Conservation (phyloP, 2,797 vertebrate species). For the Leptatherina wallacei region DNA sequence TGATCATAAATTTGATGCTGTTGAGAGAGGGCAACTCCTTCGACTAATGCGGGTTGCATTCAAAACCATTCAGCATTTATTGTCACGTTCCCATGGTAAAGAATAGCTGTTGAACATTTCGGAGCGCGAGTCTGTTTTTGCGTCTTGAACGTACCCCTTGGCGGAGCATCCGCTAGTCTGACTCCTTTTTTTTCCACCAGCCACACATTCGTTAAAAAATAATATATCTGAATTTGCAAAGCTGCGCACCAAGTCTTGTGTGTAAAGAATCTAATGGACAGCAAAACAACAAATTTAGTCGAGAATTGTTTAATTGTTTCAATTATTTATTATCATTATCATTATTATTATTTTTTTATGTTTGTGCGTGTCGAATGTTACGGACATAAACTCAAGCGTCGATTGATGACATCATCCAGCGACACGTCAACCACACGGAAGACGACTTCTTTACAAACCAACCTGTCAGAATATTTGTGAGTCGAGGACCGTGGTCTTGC, state of each 20-base stretch:
- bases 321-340: neutral
- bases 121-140: constrained; percentile 23
- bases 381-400: neutral
- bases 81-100: neutral
- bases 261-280: fast-evolving
- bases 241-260: fast-evolving
- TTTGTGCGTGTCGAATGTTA: constrained; percentile 39
- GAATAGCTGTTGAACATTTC: constrained; percentile 32
- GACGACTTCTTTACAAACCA: constrained; percentile 17
- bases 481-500: constrained; percentile 9
- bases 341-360: neutral
- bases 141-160: constrained; percentile 60
- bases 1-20: constrained; percentile 72
- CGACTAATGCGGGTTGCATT: constrained; percentile 60
- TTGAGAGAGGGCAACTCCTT: constrained; percentile 73
- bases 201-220: constrained; percentile 60
- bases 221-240: neutral
- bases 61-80: constrained; percentile 33
- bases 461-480: constrained; percentile 7
- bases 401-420: constrained; percentile 43
- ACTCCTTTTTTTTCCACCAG: neutral
- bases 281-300: fast-evolving
- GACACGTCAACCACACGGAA: constrained; percentile 83
- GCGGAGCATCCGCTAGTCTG: neutral
- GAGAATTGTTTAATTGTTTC: neutral